Percentiles rank a stretch among this genome's conserved stretches.
Evolutionary conservation across 2,888 invertebrate genomes (phyloP).

Genomic region (Lepidocyrtoides sp.): DNA sequence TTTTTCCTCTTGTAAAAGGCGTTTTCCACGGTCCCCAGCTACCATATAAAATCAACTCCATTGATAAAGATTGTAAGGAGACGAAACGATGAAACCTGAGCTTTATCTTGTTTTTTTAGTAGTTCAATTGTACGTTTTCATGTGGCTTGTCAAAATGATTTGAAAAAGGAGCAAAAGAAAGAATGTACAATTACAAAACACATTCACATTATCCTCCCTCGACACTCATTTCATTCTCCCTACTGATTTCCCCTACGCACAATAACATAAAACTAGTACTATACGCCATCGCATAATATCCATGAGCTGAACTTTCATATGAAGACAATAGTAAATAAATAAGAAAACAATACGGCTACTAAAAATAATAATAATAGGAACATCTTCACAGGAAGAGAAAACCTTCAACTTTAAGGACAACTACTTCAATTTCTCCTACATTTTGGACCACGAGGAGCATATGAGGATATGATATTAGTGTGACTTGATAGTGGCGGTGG

Average conservation of each 20-base stretch:
- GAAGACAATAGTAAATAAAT: neutral
- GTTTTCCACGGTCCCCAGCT: no score
- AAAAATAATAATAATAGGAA: constrained; percentile 25
- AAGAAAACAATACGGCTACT: constrained; percentile 19
- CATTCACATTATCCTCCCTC: constrained; percentile 12
- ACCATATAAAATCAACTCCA: neutral
- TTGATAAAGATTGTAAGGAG: neutral
- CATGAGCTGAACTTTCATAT: neutral
- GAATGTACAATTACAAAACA: constrained; percentile 40
- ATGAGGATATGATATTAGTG: neutral
- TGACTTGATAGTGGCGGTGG: no score
- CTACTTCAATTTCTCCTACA: constrained; percentile 36
- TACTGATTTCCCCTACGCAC: constrained; percentile 63
- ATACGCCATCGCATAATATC: neutral
- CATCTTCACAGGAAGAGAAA: constrained; percentile 61
- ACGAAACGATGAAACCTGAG: neutral
- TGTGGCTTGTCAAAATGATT: constrained; percentile 1
- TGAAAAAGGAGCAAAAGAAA: constrained; percentile 17
- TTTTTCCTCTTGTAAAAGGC: neutral
- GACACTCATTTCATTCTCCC: constrained; percentile 4
- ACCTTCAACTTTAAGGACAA: constrained; percentile 33
- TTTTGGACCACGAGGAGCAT: neutral
- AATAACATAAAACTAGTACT: constrained; percentile 4
- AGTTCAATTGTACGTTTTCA: neutral
- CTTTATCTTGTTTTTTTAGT: neutral